Evolutionary conservation across 2,888 invertebrate genomes (phyloP), one percentile per base, ranked within the genome.

Genomic region (Drosophila differens): DNA sequence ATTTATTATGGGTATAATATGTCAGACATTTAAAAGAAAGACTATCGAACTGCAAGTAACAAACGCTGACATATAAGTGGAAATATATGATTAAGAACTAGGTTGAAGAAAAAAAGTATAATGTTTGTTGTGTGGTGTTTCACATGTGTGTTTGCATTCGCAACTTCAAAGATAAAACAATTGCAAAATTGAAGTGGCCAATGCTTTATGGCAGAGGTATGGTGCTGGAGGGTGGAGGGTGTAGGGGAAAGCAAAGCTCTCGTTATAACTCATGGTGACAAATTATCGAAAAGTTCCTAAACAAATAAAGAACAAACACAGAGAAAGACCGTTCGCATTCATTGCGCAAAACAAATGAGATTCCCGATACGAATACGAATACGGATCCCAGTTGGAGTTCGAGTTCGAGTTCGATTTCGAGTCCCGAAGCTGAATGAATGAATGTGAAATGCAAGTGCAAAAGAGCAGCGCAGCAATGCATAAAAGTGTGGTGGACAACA

Each of bases 261-360:
- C n/a, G 41, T 41, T 74, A 72, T 84, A 68, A 79, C 70, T 77
- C 69, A 77, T 67, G 71, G 65, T 82, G 80, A 85, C 85, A 85
- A 83, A 82, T 85, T 84, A 82, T 77, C 88, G 77, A 80, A 87
- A 80, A 70, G 79, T 80, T 87, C 71, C 54, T 53, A 76, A 78
- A 58, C 77, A 85, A 74, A 79, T 74, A 77, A 70, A 60, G 57
- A 64, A 57, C 59, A 67, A 47, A 39, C 61, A 66, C 47, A 32
- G 35, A 28, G 4, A 47, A 25, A 7, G 7, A 25, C 55, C 19
- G 25, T 16, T 30, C 25, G 39, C 57, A 70, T 62, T 79, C 73
- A 74, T 76, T 84, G 85, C 74, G 71, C 69, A 60, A 70, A 75
- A 78, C 70, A 77, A 70, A 65, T 73, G 82, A 65, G 63, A 68